Percentiles rank a stretch among this genome's conserved stretches.
These are phyloP conservation scores for Eudemis profundana DNA, from an alignment of 2,888 invertebrate species.

Conservation along the genomic window DNA sequence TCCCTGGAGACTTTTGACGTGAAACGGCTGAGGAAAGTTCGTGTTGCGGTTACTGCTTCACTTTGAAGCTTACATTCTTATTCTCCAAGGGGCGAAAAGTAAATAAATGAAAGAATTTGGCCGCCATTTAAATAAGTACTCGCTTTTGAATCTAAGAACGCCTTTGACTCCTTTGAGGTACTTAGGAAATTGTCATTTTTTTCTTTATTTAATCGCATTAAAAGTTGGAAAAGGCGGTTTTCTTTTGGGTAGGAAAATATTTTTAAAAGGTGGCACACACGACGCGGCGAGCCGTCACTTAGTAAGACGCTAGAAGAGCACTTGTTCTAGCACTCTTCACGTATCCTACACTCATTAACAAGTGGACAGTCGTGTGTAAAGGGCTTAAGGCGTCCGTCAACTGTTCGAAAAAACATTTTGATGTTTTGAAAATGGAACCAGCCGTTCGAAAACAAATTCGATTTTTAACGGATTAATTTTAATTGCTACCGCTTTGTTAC, in stretches of 20 bases:
- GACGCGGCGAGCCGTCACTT: conserved; percentile 55
- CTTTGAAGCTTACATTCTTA: conserved; percentile 45
- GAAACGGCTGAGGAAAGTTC: conserved; percentile 41
- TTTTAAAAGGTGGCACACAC: conserved; percentile 43
- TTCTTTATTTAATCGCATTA: conserved; percentile 27
- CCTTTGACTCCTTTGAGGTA: conserved; percentile 36
- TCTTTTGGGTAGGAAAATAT: conserved; percentile 1
- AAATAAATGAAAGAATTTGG: conserved; percentile 42
- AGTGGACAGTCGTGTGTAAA: conserved; percentile 71
- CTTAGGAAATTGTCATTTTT: conserved; percentile 28
- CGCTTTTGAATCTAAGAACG: conserved; percentile 24
- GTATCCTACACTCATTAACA: conserved; percentile 67
- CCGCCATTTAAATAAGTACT: conserved; percentile 28
- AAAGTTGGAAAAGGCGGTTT: background rate
- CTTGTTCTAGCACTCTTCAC: conserved; percentile 73
- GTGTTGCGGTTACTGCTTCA: conserved; percentile 43
- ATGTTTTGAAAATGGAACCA: conserved; percentile 16
- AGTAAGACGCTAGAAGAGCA: conserved; percentile 72
- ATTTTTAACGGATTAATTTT: conserved; percentile 29
- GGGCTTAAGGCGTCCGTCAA: conserved; percentile 47
- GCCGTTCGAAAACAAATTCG: background rate
- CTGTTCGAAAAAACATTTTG: conserved; percentile 41
- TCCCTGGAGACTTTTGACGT: conserved; percentile 60
- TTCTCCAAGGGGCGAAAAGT: conserved; percentile 35
- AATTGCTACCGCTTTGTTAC: conserved; percentile 37